A percentile compares a stretch with the other conserved stretches of the same genome.
Evolutionary conservation across 92 coral and sea anemone genomes (phyloP).

Genomic region (Umimayanthus kanabou): DNA sequence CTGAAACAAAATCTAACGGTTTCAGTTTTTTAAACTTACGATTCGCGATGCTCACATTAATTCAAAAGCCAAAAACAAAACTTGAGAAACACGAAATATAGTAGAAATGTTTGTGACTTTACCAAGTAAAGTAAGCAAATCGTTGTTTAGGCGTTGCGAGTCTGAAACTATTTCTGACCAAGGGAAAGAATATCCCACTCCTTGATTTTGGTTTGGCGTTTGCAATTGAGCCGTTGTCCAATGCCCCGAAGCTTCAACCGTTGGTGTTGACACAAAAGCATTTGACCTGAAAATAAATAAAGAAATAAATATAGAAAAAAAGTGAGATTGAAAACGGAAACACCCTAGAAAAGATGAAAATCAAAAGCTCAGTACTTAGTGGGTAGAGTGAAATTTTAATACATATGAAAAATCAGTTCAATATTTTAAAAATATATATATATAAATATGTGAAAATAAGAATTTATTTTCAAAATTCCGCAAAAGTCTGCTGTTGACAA

Average conservation of each 20-base stretch:
- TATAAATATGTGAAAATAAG: background rate
- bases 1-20: conserved; percentile 5
- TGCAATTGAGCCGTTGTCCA: conserved; percentile 37
- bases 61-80: background rate
- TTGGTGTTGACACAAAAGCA: conserved; percentile 16
- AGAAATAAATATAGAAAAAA: background rate
- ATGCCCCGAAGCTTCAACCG: conserved; percentile 15
- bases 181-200: conserved; percentile 35
- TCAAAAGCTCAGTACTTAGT: too few relatives aligned
- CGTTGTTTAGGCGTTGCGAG: conserved; percentile 35
- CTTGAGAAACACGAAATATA: background rate
- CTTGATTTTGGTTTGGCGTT: conserved; percentile 35
- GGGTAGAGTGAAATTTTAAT: background rate
- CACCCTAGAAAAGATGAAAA: background rate
- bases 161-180: conserved; percentile 41
- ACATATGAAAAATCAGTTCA: background rate
- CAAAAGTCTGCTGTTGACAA: background rate
- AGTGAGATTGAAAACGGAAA: background rate
- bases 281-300: conserved; percentile 13
- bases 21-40: background rate
- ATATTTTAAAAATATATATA: background rate
- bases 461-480: background rate
- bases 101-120: background rate
- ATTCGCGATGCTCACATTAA: background rate
- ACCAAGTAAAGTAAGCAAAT: conserved; percentile 34